These are phyloP conservation scores for Candoia aspera DNA, from an alignment of 2,113 vertebrate genomes.

Conservation along the genomic window DNA sequence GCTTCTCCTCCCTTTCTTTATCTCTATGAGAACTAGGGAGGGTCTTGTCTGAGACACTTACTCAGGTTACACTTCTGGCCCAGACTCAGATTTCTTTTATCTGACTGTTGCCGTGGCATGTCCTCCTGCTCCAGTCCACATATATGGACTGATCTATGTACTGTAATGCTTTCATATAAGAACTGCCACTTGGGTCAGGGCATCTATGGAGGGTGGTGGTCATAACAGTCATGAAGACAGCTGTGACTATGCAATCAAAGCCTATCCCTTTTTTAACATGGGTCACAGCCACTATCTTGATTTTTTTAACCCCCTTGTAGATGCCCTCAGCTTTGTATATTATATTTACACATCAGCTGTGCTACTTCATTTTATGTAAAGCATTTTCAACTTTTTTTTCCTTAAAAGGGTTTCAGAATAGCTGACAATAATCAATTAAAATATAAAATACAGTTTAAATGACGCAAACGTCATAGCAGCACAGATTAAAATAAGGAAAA, in stretches of 20 bases:
- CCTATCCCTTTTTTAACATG: not conserved
- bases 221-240: too few species aligned
- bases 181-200: too few species aligned
- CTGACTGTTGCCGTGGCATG: not conserved
- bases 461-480: not conserved
- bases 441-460: not conserved
- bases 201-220: too few species aligned
- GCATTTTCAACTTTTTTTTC: not conserved
- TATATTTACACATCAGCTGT: not conserved
- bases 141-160: too few species aligned
- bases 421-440: not conserved
- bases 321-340: not conserved
- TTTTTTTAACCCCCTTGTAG: not conserved
- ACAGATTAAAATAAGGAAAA: not conserved
- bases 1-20: not conserved
- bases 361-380: not conserved
- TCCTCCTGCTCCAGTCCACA: too few species aligned
- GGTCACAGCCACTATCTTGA: not conserved
- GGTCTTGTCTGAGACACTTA: not conserved
- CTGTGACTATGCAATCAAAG: too few species aligned
- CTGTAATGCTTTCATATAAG: too few species aligned
- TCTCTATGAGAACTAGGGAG: not conserved
- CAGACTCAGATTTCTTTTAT: not conserved
- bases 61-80: not conserved
- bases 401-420: not conserved